Base-by-base conservation (phyloP, 2,888 invertebrate genomes). In the Cosmopolites sordidus region DNA sequence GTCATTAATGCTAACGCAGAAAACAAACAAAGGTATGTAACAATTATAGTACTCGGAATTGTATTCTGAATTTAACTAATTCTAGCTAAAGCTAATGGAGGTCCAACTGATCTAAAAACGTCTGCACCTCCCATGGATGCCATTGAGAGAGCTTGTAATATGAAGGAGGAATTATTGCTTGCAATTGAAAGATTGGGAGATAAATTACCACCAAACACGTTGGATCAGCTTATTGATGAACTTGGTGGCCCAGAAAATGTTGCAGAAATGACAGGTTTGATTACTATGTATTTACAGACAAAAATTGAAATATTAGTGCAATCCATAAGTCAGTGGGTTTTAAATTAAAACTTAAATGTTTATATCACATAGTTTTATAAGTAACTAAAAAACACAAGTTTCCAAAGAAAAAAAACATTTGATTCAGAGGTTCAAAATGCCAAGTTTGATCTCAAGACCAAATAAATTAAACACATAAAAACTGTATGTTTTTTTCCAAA, bases 171-270 rank as follows among this genome's bases (percentile, higher is more conserved):
- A 61, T 77, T 99, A 37, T 74, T 99, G 59, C 80, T 81, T 58
- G 83, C 84, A 68, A 87, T 99, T 52, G 96, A 98, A 72, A 77
- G 81, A 17, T 56, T 69, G 39, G 97, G 96, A 3, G 85, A 88
- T 1, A 81, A 83, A 16, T 77, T 99, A 61, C 99, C 99, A 4
- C 91, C 97, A 33, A 99, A 99, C 75, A 97, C 99, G 1, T 78
- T 99, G 40, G 99, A 99, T 79, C 96, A 99, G 73, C 80, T 99
- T 9, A 98, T 99, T 59, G 98, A 99, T 75, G 94, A 96, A 70
- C 81, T 99, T 8, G 99, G 99, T 43, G 99, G 99, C 1, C 92
- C 97, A 0, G 94, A 96, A 63, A 92, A 92, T 75, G 99, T 99
- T 0, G 98, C 99, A 0, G 98, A 99, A 84, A 99, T 99, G 99